Evolutionary conservation across 2,888 invertebrate species (phyloP), one percentile per base, ranked within the genome.

Genomic region (Dorcus hopei): DNA sequence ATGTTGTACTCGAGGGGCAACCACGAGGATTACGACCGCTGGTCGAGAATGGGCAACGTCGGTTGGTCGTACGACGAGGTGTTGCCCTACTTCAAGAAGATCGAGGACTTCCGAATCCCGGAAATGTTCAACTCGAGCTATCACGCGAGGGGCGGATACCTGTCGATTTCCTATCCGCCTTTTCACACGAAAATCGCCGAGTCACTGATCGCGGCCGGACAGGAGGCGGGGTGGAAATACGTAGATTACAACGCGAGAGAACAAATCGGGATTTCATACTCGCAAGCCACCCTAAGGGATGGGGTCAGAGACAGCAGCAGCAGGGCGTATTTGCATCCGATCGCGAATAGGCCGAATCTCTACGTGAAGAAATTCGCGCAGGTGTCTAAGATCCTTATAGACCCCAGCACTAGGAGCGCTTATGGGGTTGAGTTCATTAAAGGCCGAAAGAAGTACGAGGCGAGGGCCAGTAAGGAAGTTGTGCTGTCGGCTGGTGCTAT

Each of bases 1-100:
- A 95, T 95, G 95, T 84, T 95, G 1, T 95, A 96, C 77, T 88
- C 95, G 47, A 82, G 96, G 59, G 96, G 96, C 1, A 95, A 95
- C 76, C 83, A 85, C 50, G 81, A 89, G 0, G 95, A 96, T 75
- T 97, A 86, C 74, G 91, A 95, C 75, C 83, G 88, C 52, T 97
- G 96, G 96, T 91, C 89, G 26, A 80, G 83, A 0, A 79, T 89
- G 40, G 95, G 95, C 0, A 94, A 94, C 75, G 81, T 85, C 0
- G 77, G 80, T 50, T 78, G 79, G 76, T 86, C 89, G 1, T 93
- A 84, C 75, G 84, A 90, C 52, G 90, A 91, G 58, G 83, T 93
- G 0, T 77, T 95, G 14, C 88, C 88, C 0, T 94, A 93, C 72
- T 94, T 92, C 75, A 88, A 87, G 73, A 95, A 95, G 77, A 90